Conservation (phyloP, 2,113 vertebrate species). For the Pandion haliaetus region DNA sequence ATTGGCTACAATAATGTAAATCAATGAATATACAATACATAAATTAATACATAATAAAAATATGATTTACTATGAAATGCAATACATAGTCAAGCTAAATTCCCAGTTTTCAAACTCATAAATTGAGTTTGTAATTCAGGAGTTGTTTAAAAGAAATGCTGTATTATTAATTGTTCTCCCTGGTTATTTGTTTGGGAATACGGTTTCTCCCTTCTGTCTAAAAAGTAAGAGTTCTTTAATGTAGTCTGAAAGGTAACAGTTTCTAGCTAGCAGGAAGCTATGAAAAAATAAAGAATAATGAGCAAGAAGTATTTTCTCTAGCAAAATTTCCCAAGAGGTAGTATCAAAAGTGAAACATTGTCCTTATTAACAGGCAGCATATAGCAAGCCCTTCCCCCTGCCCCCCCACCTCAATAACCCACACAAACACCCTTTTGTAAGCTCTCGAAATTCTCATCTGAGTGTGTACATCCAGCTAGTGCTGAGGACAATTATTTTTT, state of each 20-base stretch:
- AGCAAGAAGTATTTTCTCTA: slow-evolving; percentile 5
- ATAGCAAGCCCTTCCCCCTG: background rate
- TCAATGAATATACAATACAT: background rate
- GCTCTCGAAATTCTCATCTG: slow-evolving; percentile 4
- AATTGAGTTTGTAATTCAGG: slow-evolving; percentile 23
- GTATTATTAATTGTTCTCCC: slow-evolving; percentile 22
- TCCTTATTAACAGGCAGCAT: slow-evolving; percentile 28
- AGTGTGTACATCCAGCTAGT: background rate
- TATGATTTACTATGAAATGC: background rate
- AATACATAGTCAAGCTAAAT: background rate
- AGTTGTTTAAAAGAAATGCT: background rate
- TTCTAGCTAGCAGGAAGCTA: background rate
- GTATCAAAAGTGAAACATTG: slow-evolving; percentile 15
- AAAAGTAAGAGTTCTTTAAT: slow-evolving; percentile 32
- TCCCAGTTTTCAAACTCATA: background rate
- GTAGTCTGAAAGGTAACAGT: slow-evolving; percentile 13
- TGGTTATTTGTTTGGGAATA: slow-evolving; percentile 47
- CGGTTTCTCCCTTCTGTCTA: background rate
- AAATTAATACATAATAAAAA: background rate
- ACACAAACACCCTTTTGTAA: background rate
- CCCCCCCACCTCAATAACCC: background rate
- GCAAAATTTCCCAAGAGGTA: background rate
- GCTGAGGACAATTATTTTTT: background rate
- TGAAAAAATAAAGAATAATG: slow-evolving; percentile 36
- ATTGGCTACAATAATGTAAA: background rate